These are phyloP conservation scores for Neotoma lepida DNA, from an alignment of 2,113 vertebrate genomes.

Conservation along the genomic window DNA sequence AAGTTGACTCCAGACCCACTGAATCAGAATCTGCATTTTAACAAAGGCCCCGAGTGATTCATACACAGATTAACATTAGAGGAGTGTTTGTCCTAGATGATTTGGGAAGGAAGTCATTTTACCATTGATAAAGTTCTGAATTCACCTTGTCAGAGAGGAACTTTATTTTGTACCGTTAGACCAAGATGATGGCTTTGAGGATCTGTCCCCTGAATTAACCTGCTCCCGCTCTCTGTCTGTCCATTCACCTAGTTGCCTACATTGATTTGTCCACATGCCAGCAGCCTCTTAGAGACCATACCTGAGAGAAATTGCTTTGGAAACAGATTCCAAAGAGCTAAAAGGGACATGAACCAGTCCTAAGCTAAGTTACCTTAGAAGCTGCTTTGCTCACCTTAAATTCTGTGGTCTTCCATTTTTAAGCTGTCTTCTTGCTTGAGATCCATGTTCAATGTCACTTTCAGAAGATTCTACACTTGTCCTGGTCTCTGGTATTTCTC, in stretches of 20 bases:
- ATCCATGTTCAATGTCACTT: not conserved
- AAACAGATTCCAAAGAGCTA: constrained; percentile 3
- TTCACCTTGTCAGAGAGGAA: constrained; percentile 1
- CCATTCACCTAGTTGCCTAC: not conserved
- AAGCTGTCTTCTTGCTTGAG: not conserved
- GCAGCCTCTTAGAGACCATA: not conserved
- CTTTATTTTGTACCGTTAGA: not conserved
- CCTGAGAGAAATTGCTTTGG: not conserved
- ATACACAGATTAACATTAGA: constrained; percentile 18
- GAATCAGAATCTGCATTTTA: constrained; percentile 18
- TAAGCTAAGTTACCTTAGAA: not conserved
- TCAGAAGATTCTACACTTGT: not conserved
- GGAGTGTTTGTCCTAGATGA: not conserved
- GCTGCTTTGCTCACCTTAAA: not conserved
- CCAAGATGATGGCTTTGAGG: not conserved
- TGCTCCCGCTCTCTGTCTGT: not conserved
- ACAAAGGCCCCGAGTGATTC: not conserved
- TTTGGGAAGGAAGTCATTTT: constrained; percentile 29
- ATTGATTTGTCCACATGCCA: not conserved
- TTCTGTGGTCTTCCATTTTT: not conserved
- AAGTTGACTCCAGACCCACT: not conserved
- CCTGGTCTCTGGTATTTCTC: not conserved
- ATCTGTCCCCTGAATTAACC: not conserved
- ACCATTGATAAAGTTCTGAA: not conserved
- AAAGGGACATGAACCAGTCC: not conserved